Base-by-base conservation (phyloP, 2,113 vertebrate genomes). In the Monopterus albus region DNA sequence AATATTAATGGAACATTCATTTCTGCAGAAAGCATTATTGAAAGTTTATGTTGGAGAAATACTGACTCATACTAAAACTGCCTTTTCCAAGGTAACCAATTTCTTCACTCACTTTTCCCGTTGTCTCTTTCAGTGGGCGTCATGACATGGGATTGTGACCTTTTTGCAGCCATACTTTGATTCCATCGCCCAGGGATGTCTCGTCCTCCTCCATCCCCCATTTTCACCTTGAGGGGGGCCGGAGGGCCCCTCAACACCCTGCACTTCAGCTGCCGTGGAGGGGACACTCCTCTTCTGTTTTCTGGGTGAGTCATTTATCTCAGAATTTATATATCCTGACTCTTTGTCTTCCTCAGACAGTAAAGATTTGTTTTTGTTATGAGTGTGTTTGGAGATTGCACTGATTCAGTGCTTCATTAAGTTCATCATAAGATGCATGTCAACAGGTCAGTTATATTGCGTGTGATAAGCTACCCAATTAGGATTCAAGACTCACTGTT, bases 201-300 rank as follows among this genome's bases (percentile, higher is more conserved):
- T 14, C 87, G 65, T 47, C 94, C 93, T 1, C 83, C 95, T 3
- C 97, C 96, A 0, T 91, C 94, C 33, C 97, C 97, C 3, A 77
- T 88, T 83, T 98, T 94, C 73, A 95, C 96, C 59, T 93, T 99
- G 33, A 93, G 98, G 79, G 98, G 97, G 1, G 73, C 94, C 0
- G 71, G 88, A 4, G 93, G 94, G 4, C 73, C 95, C 1, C 90
- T 99, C 45, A 95, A 96, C 36, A 61, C 95, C 0, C 91, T 99
- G 47, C 94, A 94, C 71, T 99, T 99, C 75, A 89, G 82, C 45
- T 93, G 93, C 42, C 53, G 33, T 3, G 64, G 65, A 23, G 79
- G 73, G 0, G 88, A 83, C 4, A 15, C 49, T 17, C 95, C 95
- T 0, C 18, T 95, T 11, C 94, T 99, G 33, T 95, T 95, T 85